These are phyloP conservation scores for Synanthedon andrenaeformis DNA, from an alignment of 2,888 invertebrate species.

Conservation along the genomic window DNA sequence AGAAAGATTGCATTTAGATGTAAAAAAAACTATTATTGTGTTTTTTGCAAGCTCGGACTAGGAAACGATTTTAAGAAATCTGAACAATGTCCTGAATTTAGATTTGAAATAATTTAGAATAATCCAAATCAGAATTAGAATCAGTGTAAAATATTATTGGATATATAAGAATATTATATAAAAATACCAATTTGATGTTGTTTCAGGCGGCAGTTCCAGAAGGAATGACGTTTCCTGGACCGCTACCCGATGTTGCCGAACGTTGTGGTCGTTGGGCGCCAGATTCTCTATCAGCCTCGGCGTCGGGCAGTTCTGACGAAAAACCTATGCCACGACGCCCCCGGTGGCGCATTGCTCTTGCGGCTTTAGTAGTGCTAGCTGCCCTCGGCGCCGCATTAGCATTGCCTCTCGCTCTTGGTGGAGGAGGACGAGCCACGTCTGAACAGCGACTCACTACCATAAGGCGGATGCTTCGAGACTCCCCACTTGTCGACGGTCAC, in stretches of 20 bases:
- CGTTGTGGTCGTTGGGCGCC: constrained; percentile 66
- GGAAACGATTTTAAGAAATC: too few species aligned
- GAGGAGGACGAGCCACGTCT: constrained; percentile 62
- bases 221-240: constrained; percentile 64
- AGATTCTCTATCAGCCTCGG: constrained; percentile 60
- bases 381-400: constrained; percentile 71
- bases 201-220: constrained; percentile 63
- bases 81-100: too few species aligned
- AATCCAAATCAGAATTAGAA: too few species aligned
- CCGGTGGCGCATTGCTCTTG: constrained; percentile 68
- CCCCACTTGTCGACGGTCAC: constrained; percentile 83
- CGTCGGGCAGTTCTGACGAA: constrained; percentile 63
- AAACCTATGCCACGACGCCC: constrained; percentile 65
- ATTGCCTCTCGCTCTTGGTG: constrained; percentile 66
- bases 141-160: too few species aligned
- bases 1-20: too few species aligned
- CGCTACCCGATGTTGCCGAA: constrained; percentile 65
- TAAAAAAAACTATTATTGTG: too few species aligned
- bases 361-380: constrained; percentile 70
- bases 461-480: constrained; percentile 74
- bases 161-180: too few species aligned
- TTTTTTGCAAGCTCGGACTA: too few species aligned
- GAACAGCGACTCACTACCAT: constrained; percentile 76
- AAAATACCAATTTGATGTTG: constrained; percentile 8
- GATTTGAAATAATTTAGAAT: too few species aligned